A percentile compares a stretch with the other conserved stretches of the same genome.
phyloP scores from a whole-genome alignment of 2,113 vertebrate species.

The Hymenochirus boettgeri region DNA sequence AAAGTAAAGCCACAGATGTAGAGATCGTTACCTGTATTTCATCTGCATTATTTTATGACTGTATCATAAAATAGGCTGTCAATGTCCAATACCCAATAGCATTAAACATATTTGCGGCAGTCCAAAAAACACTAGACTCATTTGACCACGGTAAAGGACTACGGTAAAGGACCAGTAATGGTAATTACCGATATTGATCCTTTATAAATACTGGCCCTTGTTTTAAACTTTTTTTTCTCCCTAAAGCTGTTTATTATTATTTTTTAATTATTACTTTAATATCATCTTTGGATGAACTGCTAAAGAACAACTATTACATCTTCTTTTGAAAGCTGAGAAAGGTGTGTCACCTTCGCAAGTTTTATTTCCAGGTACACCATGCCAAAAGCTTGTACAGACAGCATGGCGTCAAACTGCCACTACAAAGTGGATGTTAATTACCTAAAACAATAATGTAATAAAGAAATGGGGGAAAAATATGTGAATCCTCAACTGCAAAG shows the following conservation, averaged over 20 bases:
- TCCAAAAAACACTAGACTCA: no score
- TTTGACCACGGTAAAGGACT: no score
- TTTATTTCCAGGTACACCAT: conserved; percentile 48
- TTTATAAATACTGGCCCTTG: no score
- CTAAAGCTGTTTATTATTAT: background rate
- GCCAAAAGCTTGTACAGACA: conserved; percentile 79
- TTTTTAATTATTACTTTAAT: conserved; percentile 27
- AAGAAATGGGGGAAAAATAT: conserved; percentile 63
- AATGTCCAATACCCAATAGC: no score
- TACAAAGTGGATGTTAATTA: conserved; percentile 84
- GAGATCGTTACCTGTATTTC: no score
- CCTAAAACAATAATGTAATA: conserved; percentile 80
- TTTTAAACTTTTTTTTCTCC: background rate
- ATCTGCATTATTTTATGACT: no score
- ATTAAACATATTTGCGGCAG: no score
- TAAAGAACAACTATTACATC: conserved; percentile 23
- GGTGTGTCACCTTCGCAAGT: conserved; percentile 29
- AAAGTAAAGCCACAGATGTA: no score
- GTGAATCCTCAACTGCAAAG: conserved; percentile 68
- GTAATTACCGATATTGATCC: no score
- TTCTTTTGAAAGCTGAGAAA: conserved; percentile 25
- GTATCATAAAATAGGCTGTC: no score
- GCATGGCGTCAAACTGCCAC: conserved; percentile 77
- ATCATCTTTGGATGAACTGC: background rate
- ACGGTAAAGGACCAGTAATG: no score